Evolutionary conservation across 2,888 invertebrate genomes (phyloP), one percentile per base, ranked within the genome.

Genomic region (Pyralis farinalis): DNA sequence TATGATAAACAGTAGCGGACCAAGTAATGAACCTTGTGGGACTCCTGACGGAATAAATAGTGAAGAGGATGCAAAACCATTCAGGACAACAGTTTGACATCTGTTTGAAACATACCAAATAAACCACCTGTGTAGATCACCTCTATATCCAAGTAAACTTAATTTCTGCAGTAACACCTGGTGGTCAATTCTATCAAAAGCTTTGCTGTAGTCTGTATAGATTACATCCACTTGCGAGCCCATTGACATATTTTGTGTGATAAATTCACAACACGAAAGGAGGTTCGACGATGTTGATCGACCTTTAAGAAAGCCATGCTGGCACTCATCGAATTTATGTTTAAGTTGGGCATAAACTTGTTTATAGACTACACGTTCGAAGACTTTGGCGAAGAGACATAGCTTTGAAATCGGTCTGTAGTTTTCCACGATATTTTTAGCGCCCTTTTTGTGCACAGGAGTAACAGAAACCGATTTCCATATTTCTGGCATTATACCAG

Each of bases 21-120:
- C 29, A 12, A 36, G 16, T 4, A 36, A 12, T 12, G 27, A 27
- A 7, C 36, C 36, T 12, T 36, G 36, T 6, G 36, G 36, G 1
- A 36, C 36, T 7, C 36, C 36, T n/a, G 22, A 22, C 8, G 25
- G 29, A 9, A 30, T 10, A 30, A 30, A 3, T 1, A 9, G 3
- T 10, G 9, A 30, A 10, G 3, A 9, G 7, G 29, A 30, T 5
- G 10, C 10, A 10, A 10, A 30, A 6, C 10, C 10, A 10, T 30
- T 30, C 7, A 30, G 9, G 7, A 9, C 29, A 10, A 30, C 29
- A 9, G 29, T 4, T 10, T 30, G 29, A 30, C 3, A 9, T 30
- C 29, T 30, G 10, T 30, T n/a, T 9, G 7, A 7, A 9, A 30
- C 10, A 6, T 10, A 10, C 4, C 3, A 16, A 3, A 4, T 3